Evolutionary conservation across 2,113 vertebrate species (phyloP), one percentile per base, ranked within the genome.

Genomic region (Serinus canaria): DNA sequence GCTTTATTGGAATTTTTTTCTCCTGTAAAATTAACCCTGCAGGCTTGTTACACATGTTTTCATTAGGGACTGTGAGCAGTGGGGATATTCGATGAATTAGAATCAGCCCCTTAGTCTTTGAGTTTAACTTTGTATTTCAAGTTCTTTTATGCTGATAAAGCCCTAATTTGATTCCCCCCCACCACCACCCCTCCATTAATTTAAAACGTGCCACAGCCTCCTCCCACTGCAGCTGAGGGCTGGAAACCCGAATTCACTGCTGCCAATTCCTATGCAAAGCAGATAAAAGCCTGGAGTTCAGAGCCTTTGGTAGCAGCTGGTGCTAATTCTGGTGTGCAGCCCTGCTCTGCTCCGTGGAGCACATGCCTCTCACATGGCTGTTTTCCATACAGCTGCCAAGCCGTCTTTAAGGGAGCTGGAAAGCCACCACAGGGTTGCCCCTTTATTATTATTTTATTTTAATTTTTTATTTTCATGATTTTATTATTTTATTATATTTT

Each of bases 11-110:
- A 97, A 97, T 95, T 96, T 97, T 95, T 95, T 78, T 4, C 76
- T 64, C 79, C 67, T n/a, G 95, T 92, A 97, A 97, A 98, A 98
- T 98, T 97, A 98, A 98, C 97, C 98, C 96, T 95, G 97, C 91
- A 76, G 98, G 96, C 97, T 97, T 95, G 92, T 97, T 97, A 97
- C 97, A 97, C 97, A 96, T 97, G 98, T 98, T 98, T 97, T 98
- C 97, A 97, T 98, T 97, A 97, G 96, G 90, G 94, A 91, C 87
- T 94, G 77, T 46, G 95, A 97, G 96, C 94, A 68, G 86, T 28
- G 85, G 91, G 92, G 94, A 95, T 90, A 96, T 52, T 80, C 58
- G 53, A 95, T 95, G 97, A 97, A 97, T 98, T 93, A 96, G 94
- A 97, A 98, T 97, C 74, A 97, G 96, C 83, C 90, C 85, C 70